Percentiles rank a stretch among this genome's conserved stretches.
These are phyloP conservation scores for Eulemur macaco DNA, from an alignment of 2,113 vertebrate genomes.

Conservation along the genomic window DNA sequence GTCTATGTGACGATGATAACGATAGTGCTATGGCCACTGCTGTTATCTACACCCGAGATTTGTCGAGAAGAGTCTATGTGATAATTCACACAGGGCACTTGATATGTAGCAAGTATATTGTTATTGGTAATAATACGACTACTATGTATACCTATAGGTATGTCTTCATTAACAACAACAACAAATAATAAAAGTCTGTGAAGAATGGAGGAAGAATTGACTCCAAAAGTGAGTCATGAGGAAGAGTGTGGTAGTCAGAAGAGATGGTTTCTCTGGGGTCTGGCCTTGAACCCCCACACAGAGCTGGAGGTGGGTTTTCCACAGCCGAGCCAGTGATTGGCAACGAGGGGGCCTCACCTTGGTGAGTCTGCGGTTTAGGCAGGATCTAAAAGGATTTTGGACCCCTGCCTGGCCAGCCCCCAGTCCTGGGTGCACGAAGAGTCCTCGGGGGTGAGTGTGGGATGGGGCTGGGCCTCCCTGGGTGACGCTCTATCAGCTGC, in stretches of 20 bases:
- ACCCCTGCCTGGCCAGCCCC: background rate
- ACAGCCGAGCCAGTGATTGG: background rate
- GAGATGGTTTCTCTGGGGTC: background rate
- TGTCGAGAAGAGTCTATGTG: background rate
- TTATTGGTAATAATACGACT: no score
- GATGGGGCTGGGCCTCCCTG: rapidly evolving
- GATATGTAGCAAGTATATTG: background rate
- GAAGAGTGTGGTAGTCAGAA: background rate
- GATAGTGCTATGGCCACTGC: rapidly evolving
- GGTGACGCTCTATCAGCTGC: background rate
- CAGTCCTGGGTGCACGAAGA: background rate
- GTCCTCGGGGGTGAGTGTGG: background rate
- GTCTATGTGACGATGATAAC: no score
- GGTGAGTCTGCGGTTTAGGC: no score
- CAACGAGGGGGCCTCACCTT: rapidly evolving
- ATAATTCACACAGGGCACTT: background rate
- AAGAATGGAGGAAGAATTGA: background rate
- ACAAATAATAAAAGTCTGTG: background rate
- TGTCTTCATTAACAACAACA: background rate
- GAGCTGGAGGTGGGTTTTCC: background rate
- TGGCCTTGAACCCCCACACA: background rate
- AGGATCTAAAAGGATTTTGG: background rate
- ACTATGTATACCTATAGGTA: no score
- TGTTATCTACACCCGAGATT: background rate
- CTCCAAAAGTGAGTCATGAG: background rate